Base-by-base conservation (phyloP, 53 echinoderm and acorn worm genomes). In the Holothuria leucospilota region DNA sequence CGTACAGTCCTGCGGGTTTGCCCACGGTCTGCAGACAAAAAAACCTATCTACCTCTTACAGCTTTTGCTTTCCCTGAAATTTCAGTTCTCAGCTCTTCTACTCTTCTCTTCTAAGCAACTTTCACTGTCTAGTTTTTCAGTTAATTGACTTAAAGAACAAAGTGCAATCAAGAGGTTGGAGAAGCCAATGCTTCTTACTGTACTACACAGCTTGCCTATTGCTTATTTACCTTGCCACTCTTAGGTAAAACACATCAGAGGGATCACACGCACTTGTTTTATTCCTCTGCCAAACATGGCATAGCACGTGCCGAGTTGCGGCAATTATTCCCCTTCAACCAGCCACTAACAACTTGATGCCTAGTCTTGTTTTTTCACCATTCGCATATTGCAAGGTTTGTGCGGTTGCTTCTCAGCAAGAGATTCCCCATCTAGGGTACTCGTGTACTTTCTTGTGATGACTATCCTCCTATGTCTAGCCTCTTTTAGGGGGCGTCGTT, bases 121-220 rank as follows among this genome's bases (percentile, higher is more conserved):
- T 42, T 75, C 49, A 51, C 75, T 75, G 53, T 49, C 21, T 75
- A 51, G 75, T 51, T 80, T 46, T 56, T 80, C 59, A 60, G 38
- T 61, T 80, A 61, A 80, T 80, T 80, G 80, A 59, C 80, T 80
- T 80, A 80, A 78, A 34, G 80, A 80, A 80, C 80, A 80, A 80
- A 80, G 80, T 80, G 24, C 56, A 59, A 80, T 80, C 59, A 60
- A 78, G 27, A 59, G 56, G 56, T 56, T 56, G 56, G 15, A 56
- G 15, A 56, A 18, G 18, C 46, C 18, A 56, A 18, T 56, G 56
- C 16, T 56, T 12, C 56, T 16, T 16, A 56, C 18, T 13, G 56
- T 56, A 56, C 46, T 46, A 46, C 56, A 56, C 56, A 56, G 56
- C 56, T 56, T 56, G 56, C 56, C 56, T 56, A 56, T 56, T 56